Conservation (phyloP, 92 coral and sea anemone genomes). For the Porites evermanni region DNA sequence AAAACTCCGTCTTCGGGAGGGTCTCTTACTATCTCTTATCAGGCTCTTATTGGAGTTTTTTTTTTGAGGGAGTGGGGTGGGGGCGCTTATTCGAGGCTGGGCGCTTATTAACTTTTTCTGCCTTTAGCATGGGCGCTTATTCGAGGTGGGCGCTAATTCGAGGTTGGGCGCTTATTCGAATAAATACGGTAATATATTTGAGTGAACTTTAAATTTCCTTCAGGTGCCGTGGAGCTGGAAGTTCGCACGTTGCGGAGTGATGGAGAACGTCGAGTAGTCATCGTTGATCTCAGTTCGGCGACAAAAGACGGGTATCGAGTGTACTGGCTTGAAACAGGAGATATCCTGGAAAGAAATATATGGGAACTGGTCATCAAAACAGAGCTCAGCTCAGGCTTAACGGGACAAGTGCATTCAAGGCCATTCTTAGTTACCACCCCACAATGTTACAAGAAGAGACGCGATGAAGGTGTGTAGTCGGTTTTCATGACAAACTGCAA, state of each 20-base stretch:
- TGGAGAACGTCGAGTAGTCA: slow-evolving; percentile 43
- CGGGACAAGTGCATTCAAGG: slow-evolving; percentile 31
- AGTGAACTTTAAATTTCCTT: no score
- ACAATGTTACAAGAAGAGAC: slow-evolving; percentile 26
- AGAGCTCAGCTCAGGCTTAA: slow-evolving; percentile 41
- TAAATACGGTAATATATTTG: no score
- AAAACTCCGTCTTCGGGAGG: no score
- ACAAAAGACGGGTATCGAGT: slow-evolving; percentile 69
- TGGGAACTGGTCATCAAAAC: slow-evolving; percentile 66
- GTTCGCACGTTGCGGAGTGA: slow-evolving; percentile 34
- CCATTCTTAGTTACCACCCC: slow-evolving; percentile 44
- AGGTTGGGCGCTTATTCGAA: no score
- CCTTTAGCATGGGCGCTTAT: no score
- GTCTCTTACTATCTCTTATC: no score
- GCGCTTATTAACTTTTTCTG: no score
- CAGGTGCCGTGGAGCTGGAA: slow-evolving; percentile 70
- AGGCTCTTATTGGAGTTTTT: no score
- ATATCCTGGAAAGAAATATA: slow-evolving; percentile 61
- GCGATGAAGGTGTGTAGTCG: slow-evolving; percentile 23
- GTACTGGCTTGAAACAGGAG: slow-evolving; percentile 81
- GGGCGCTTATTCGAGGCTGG: no score
- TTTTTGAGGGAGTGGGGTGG: no score
- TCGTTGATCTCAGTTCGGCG: slow-evolving; percentile 79
- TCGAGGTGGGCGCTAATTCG: no score
- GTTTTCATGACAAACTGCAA: background rate